Conservation (phyloP, 2,888 invertebrate genomes). For the Troglohyphantes excavatus region DNA sequence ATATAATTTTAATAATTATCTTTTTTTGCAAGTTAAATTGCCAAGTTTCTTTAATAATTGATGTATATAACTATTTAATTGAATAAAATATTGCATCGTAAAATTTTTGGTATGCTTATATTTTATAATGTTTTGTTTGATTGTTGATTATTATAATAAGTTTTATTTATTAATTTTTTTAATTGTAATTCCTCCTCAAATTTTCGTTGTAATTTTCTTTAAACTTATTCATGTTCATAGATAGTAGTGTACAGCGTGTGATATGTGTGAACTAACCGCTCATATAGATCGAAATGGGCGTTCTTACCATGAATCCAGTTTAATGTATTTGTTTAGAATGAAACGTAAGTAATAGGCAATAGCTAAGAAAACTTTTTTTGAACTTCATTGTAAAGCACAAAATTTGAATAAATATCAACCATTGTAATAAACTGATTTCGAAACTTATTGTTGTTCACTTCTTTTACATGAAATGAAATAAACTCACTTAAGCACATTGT, state of each 20-base stretch:
- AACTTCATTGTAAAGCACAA: constrained; percentile 63
- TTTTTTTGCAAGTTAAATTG: too few species aligned
- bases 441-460: constrained; percentile 8
- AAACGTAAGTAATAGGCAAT: constrained; percentile 47
- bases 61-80: too few species aligned
- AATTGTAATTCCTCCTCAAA: too few species aligned
- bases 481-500: too few species aligned
- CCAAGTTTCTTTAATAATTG: too few species aligned
- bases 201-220: constrained; percentile 22
- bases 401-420: constrained; percentile 34
- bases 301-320: constrained; percentile 37
- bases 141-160: too few species aligned
- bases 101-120: too few species aligned
- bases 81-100: too few species aligned
- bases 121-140: too few species aligned
- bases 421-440: constrained; percentile 60
- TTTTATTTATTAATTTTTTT: too few species aligned
- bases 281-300: constrained; percentile 5
- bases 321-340: constrained; percentile 56
- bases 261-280: constrained; percentile 32
- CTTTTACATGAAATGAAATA: background rate
- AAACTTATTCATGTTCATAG: constrained; percentile 64
- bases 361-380: constrained; percentile 24
- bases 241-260: constrained; percentile 68
- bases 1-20: too few species aligned